A percentile compares a stretch with the other conserved stretches of the same genome.
Evolutionary conservation across 1,140 invertebrate species (phyloP).

Genomic region (Lucilia cuprina): DNA sequence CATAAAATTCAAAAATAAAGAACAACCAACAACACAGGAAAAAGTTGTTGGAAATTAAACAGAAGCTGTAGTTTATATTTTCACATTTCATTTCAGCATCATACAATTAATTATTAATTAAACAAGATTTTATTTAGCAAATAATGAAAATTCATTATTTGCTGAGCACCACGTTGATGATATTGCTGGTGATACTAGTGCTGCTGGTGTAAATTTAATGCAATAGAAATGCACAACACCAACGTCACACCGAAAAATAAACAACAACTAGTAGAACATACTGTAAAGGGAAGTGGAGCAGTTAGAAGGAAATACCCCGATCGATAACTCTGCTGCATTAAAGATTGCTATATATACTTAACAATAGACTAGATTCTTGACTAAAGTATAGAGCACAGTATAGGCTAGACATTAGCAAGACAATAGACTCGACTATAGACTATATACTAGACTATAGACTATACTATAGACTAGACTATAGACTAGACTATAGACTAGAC

Average conservation of each 20-base stretch:
- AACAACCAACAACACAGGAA: neutral
- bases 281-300: neutral
- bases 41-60: slow-evolving; percentile 10
- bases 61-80: slow-evolving; percentile 21
- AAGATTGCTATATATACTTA: too few species aligned
- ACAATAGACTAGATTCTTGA: too few species aligned
- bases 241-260: neutral
- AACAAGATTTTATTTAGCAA: slow-evolving; percentile 30
- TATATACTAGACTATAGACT: too few species aligned
- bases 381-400: too few species aligned
- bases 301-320: too few species aligned
- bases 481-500: too few species aligned
- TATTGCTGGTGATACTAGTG: neutral
- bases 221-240: neutral
- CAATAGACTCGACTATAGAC: too few species aligned
- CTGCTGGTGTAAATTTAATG: neutral
- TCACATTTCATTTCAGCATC: slow-evolving; percentile 5
- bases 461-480: too few species aligned
- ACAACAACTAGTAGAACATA: neutral
- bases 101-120: slow-evolving; percentile 31
- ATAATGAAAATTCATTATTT: neutral
- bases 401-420: too few species aligned
- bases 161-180: neutral
- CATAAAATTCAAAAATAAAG: neutral
- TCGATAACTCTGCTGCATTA: too few species aligned